Evolutionary conservation across 2,888 invertebrate species (phyloP), one percentile per base, ranked within the genome.

Genomic region (Druceiella hillmani): DNA sequence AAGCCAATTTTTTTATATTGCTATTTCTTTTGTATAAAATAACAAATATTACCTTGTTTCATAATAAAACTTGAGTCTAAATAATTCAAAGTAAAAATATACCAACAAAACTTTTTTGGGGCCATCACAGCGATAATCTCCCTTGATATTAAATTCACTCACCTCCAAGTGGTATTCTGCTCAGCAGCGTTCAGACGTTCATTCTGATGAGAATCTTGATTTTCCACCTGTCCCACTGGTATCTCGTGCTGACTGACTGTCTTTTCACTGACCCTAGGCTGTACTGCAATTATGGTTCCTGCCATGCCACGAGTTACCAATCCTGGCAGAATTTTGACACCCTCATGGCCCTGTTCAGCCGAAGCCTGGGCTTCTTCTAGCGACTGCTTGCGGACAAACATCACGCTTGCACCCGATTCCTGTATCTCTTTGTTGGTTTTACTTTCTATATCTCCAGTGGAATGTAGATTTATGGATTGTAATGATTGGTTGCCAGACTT

Each of bases 301-400:
- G 15, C n/a, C 31, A 14, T 34, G 32, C 15, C 28, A 25, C 35
- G 25, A 11, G 10, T 25, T 20, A 14, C 16, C 16, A 10, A 29
- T 10, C 9, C 29, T 11, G 5, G 27, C 16, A 10, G 27, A 12
- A 24, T 17, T 33, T 36, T 41, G 17, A 37, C 26, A 10, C 29
- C 34, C 2, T 12, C 22, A 28, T 32, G 33, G 3, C 14, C 14
- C 15, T 22, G 32, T 6, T 26, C 25, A 27, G 38, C 7, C 27
- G 36, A 30, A 31, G 35, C 44, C 20, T 43, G 47, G 13, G 31
- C 41, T 3, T 45, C 45, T 12, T 40, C 45, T 17, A 33, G 32
- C 4, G 30, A 3, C 12, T 44, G 42, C 33, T 45, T 44, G 24
- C 44, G 14, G 5, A 44, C 44, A 5, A 47, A 17, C 37, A 47